These are phyloP conservation scores for Phymanthus crucifer DNA, from an alignment of 92 coral and sea anemone genomes.

Conservation along the genomic window DNA sequence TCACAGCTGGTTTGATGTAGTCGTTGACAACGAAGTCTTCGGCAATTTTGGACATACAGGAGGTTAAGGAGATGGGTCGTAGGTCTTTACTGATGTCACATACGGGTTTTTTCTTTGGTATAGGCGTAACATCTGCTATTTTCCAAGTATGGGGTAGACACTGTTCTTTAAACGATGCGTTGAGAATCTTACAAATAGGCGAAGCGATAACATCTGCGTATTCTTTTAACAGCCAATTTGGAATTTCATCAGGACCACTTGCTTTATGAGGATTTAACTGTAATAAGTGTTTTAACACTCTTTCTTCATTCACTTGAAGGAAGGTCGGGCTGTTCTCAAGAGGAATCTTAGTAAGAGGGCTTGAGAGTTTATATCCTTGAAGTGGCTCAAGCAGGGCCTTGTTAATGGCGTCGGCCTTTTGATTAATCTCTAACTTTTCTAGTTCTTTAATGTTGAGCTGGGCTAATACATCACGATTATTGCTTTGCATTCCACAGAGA, in stretches of 20 bases:
- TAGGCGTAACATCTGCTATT: constrained; percentile 24
- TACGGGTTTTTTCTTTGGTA: constrained; percentile 28
- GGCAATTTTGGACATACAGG: too few relatives aligned
- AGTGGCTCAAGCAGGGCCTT: constrained; percentile 33
- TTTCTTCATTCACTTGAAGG: constrained; percentile 13
- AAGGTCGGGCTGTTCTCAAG: background rate
- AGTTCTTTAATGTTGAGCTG: constrained; percentile 6
- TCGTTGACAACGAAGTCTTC: too few relatives aligned
- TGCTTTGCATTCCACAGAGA: background rate
- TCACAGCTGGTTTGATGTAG: too few relatives aligned
- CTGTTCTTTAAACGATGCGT: constrained; percentile 39
- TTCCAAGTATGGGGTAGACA: constrained; percentile 42
- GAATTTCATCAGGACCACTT: constrained; percentile 39
- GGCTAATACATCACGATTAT: background rate
- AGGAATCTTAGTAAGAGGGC: constrained; percentile 15
- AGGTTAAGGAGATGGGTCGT: too few relatives aligned
- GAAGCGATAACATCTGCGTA: constrained; percentile 22
- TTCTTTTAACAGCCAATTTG: constrained; percentile 34
- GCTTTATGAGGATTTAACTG: constrained; percentile 31
- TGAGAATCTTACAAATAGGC: constrained; percentile 19
- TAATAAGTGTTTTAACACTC: constrained; percentile 10
- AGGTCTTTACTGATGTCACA: too few relatives aligned
- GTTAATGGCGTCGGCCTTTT: constrained; percentile 35
- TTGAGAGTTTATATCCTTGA: constrained; percentile 29
- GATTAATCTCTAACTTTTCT: constrained; percentile 15